A percentile compares a stretch with the other conserved stretches of the same genome.
phyloP scores from a whole-genome alignment of 2,797 vertebrate genomes.

The Luscinia megarhynchos region DNA sequence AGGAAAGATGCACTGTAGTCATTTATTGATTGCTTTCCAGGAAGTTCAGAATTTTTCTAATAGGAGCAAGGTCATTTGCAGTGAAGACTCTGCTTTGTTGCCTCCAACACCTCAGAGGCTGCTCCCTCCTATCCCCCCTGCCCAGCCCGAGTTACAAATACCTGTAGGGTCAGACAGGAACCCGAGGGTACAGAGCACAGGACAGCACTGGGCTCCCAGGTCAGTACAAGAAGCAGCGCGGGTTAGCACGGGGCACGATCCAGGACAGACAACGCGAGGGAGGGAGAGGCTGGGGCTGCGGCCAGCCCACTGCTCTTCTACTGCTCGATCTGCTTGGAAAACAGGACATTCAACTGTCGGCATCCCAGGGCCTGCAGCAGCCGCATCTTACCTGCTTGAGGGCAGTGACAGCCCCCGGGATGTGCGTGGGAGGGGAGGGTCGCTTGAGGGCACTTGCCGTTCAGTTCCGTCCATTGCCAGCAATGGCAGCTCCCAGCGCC shows the following conservation, averaged over 20 bases:
- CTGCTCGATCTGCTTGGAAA: background rate
- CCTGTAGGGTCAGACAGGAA: background rate
- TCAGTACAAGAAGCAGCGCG: background rate
- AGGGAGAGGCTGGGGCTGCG: background rate
- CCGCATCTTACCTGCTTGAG: background rate
- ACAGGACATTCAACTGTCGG: slow-evolving; percentile 37
- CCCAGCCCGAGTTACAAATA: background rate
- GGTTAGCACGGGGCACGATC: background rate
- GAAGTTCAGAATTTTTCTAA: slow-evolving; percentile 43
- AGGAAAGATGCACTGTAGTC: slow-evolving; percentile 64
- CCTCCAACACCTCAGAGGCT: background rate
- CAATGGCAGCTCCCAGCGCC: slow-evolving; percentile 10
- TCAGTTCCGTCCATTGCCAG: slow-evolving; percentile 36
- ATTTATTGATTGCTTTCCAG: slow-evolving; percentile 70
- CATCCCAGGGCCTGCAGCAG: background rate
- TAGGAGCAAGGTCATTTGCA: slow-evolving; percentile 37
- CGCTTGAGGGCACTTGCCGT: background rate
- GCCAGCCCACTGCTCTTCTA: background rate
- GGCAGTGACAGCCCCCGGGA: rapidly evolving
- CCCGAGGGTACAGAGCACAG: slow-evolving; percentile 3
- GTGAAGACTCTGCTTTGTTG: background rate
- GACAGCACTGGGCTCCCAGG: slow-evolving; percentile 10
- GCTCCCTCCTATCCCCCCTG: background rate
- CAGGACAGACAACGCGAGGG: background rate
- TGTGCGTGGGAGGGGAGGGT: background rate